Evolutionary conservation across 2,113 vertebrate species (phyloP).

Genomic region (Ctenomys sociabilis): DNA sequence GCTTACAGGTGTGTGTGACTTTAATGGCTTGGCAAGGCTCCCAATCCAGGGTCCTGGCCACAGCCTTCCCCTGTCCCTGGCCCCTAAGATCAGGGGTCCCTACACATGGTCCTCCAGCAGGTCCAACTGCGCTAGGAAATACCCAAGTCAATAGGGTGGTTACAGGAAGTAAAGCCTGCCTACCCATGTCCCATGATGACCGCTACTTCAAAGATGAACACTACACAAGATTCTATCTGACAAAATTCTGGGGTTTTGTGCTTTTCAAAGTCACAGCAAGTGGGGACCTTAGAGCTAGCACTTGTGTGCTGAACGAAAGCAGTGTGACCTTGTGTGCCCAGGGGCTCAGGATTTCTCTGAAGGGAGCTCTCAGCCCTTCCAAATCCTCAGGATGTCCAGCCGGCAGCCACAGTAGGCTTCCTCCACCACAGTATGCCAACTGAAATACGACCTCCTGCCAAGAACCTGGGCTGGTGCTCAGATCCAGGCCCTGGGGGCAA

Average conservation of each 20-base stretch:
- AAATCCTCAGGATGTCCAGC: constrained; percentile 66
- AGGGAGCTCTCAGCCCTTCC: background rate
- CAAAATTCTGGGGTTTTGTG: background rate
- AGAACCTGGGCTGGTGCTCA: constrained; percentile 10
- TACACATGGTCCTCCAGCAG: background rate
- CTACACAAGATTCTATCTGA: background rate
- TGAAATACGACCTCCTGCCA: constrained; percentile 62
- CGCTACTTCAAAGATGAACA: background rate
- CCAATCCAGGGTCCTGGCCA: background rate
- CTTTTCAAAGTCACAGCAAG: constrained; percentile 46
- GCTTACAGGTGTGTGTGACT: background rate
- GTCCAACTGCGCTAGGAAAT: background rate
- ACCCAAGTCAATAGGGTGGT: background rate
- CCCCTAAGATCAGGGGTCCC: background rate
- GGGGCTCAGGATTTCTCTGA: background rate
- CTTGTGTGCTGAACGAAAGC: background rate
- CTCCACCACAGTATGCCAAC: constrained; percentile 48
- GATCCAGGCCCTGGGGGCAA: constrained; percentile 53
- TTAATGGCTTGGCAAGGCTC: background rate
- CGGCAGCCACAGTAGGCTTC: background rate
- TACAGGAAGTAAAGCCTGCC: background rate
- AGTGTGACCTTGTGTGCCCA: background rate
- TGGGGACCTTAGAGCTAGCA: background rate
- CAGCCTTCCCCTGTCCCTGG: background rate
- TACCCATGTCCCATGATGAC: background rate